phyloP scores from a whole-genome alignment of 2,113 vertebrate species.

The Lasiurus borealis region DNA sequence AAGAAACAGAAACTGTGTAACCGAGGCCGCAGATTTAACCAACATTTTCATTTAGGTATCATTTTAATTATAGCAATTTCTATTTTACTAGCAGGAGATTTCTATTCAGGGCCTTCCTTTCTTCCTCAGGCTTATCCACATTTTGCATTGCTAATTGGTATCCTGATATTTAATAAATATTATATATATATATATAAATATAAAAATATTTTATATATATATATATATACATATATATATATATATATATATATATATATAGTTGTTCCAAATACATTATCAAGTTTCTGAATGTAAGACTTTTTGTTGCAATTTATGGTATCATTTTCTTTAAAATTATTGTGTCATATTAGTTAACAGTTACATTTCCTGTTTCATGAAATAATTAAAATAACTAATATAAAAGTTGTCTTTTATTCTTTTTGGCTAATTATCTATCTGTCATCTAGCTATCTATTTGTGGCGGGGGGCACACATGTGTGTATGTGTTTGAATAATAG shows the following conservation, averaged over 20 bases:
- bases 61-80: neutral
- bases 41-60: neutral
- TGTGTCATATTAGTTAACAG: neutral
- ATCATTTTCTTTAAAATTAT: neutral
- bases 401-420: neutral
- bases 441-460: too few species aligned
- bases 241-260: too few species aligned
- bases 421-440: neutral
- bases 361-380: neutral
- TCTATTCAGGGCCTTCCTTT: neutral
- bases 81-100: neutral
- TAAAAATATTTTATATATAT: too few species aligned
- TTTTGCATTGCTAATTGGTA: neutral
- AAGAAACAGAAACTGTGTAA: neutral
- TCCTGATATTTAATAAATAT: conserved; percentile 43
- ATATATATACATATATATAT: neutral
- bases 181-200: too few species aligned
- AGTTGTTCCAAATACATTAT: neutral
- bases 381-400: neutral
- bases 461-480: too few species aligned
- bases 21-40: neutral
- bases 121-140: neutral
- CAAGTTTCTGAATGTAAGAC: neutral
- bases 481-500: conserved; percentile 3
- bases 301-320: neutral